These are phyloP conservation scores for Melangyna quadrimaculata DNA, from an alignment of 2,888 invertebrate genomes.

Conservation along the genomic window DNA sequence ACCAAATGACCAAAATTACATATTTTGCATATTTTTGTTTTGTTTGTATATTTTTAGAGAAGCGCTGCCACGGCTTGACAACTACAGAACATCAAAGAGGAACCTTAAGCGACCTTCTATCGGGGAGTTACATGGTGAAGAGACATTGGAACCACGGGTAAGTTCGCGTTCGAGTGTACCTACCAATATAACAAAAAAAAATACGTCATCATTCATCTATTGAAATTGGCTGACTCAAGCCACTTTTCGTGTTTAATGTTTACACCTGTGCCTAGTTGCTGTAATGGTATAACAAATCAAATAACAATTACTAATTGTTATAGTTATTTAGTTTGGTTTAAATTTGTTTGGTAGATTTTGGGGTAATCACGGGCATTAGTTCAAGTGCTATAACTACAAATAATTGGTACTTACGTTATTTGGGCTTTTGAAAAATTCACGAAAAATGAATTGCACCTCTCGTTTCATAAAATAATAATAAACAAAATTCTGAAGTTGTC, in stretches of 20 bases:
- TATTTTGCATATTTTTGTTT: constrained; percentile 10
- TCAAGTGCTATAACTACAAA: too few species aligned
- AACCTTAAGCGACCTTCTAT: constrained; percentile 91
- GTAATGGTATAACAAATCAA: not conserved
- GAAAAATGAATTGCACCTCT: too few species aligned
- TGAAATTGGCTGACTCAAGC: not conserved
- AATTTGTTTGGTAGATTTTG: too few species aligned
- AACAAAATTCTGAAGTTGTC: too few species aligned
- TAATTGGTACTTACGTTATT: too few species aligned
- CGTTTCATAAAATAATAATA: too few species aligned
- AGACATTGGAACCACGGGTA: constrained; percentile 77
- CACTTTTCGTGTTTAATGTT: not conserved
- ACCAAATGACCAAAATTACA: constrained; percentile 33
- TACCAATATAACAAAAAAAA: not conserved
- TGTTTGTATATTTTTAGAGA: constrained; percentile 82
- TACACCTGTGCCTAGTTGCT: not conserved
- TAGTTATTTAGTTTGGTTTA: too few species aligned
- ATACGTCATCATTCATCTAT: not conserved
- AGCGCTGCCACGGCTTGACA: constrained; percentile 90
- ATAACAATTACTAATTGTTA: not conserved
- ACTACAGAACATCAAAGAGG: constrained; percentile 90
- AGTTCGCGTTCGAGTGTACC: constrained; percentile 63
- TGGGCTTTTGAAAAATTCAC: too few species aligned
- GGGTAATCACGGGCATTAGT: too few species aligned
- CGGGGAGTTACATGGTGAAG: constrained; percentile 89